A percentile compares a stretch with the other conserved stretches of the same genome.
phyloP scores from a whole-genome alignment of 2,113 vertebrate species.

The Notarius lentiginosus region DNA sequence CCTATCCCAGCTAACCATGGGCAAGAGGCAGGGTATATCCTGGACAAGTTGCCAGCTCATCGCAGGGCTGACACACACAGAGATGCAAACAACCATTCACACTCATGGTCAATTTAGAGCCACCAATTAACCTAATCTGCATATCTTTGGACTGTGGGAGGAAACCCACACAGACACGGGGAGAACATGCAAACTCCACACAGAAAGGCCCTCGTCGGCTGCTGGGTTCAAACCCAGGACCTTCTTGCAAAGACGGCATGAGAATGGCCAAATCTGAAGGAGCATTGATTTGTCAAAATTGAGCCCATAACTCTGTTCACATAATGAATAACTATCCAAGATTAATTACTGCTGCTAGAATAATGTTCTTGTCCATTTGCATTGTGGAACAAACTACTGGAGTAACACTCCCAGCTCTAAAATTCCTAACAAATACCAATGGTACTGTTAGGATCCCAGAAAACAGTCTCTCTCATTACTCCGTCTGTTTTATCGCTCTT shows the following conservation, averaged over 20 bases:
- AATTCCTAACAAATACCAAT: not conserved
- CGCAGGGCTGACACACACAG: too few species aligned
- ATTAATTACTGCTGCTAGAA: not conserved
- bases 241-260: not conserved
- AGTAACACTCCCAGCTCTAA: not conserved
- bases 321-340: not conserved
- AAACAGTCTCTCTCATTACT: not conserved
- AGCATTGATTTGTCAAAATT: not conserved
- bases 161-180: too few species aligned
- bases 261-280: not conserved
- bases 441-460: not conserved
- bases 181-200: too few species aligned
- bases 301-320: not conserved
- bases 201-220: too few species aligned
- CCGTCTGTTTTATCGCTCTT: slow-evolving; percentile 11
- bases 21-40: too few species aligned
- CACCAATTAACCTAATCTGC: too few species aligned
- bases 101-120: too few species aligned
- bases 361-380: not conserved
- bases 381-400: not conserved
- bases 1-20: too few species aligned
- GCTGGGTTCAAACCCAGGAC: too few species aligned
- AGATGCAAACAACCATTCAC: too few species aligned
- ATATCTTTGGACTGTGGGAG: too few species aligned
- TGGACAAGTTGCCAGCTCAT: too few species aligned